These are phyloP conservation scores for Pseudotriccus pelzelni DNA, from an alignment of 2,797 vertebrate species.

Conservation along the genomic window DNA sequence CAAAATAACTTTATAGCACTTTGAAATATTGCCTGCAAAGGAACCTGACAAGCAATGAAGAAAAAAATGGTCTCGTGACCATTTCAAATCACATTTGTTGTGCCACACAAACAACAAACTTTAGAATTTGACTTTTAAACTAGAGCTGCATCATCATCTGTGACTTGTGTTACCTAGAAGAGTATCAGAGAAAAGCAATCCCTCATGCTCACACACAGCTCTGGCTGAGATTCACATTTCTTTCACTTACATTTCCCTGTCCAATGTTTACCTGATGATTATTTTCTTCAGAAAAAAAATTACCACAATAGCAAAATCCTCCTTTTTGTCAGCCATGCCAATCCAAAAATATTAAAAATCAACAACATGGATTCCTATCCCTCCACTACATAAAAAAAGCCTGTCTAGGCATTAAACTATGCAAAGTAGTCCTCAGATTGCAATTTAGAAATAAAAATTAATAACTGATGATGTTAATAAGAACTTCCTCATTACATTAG, in stretches of 20 bases:
- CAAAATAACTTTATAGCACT: not conserved
- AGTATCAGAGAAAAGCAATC: not conserved
- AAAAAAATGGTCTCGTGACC: not conserved
- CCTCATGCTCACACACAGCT: not conserved
- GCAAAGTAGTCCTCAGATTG: not conserved
- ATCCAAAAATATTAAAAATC: not conserved
- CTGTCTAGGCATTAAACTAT: not conserved
- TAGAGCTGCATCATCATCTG: not conserved
- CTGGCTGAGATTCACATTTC: not conserved
- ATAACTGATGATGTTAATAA: not conserved
- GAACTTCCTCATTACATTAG: not conserved
- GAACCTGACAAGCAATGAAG: not conserved
- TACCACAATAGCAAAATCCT: not conserved
- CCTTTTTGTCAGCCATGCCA: not conserved
- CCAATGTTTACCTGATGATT: not conserved
- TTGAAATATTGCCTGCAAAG: not conserved
- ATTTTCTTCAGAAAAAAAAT: not conserved
- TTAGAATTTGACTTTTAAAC: not conserved
- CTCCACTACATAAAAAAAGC: not conserved
- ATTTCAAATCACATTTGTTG: not conserved
- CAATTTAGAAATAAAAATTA: not conserved
- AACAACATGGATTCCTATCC: not conserved
- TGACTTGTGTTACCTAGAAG: not conserved
- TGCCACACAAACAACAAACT: not conserved
- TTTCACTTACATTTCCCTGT: not conserved